Conservation (phyloP, 2,113 vertebrate species). For the Platysteira castanea region DNA sequence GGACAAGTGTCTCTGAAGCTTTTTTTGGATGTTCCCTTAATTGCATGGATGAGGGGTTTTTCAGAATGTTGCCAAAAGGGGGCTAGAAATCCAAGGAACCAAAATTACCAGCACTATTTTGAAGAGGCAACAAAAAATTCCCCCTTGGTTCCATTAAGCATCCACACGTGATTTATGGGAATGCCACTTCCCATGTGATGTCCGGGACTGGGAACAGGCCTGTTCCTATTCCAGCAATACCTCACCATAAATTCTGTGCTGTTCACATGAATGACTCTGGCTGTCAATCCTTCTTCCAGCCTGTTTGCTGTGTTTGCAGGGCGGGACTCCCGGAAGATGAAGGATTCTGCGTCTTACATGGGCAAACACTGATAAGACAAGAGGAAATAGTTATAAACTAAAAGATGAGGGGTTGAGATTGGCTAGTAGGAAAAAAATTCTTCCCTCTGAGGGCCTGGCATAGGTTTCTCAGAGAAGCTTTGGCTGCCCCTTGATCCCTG, state of each 20-base stretch:
- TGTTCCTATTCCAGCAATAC: not conserved
- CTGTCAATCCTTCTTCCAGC: not conserved
- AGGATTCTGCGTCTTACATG: rapidly evolving
- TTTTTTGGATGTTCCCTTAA: not conserved
- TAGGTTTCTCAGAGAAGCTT: not conserved
- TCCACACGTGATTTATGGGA: not conserved
- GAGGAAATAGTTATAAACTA: not conserved
- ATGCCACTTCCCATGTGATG: not conserved
- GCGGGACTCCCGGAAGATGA: not conserved
- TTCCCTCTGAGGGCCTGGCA: not conserved
- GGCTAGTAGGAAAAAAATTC: not conserved
- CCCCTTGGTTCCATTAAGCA: not conserved
- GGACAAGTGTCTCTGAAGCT: not conserved
- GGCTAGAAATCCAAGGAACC: rapidly evolving
- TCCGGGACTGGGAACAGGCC: not conserved
- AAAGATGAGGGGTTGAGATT: not conserved
- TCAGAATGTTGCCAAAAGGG: not conserved
- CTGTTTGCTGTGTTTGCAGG: not conserved
- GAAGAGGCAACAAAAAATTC: not conserved
- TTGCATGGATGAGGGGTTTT: not conserved
- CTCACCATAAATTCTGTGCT: not conserved
- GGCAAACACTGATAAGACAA: not conserved
- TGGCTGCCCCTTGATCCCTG: not conserved
- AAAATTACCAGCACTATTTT: not conserved
- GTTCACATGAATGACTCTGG: not conserved